Evolutionary conservation across 1,140 invertebrate species (phyloP).

Genomic region (Platyscapa corneri): DNA sequence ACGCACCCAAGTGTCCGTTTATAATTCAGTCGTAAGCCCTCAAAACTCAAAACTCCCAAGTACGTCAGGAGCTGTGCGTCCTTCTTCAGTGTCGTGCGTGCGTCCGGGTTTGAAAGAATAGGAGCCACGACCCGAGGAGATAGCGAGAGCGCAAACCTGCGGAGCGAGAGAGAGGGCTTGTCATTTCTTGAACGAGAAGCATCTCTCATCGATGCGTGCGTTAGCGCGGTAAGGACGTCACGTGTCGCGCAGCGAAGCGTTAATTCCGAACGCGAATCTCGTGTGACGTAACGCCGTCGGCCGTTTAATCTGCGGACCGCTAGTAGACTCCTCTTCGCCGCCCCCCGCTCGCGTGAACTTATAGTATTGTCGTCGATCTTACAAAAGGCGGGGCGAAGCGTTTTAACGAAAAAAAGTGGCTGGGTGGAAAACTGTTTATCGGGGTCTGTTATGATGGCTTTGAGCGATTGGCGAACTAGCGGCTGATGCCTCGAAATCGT

Average conservation of each 20-base stretch:
- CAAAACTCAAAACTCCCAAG: conserved; percentile 35
- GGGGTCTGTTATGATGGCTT: background rate
- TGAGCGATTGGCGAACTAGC: background rate
- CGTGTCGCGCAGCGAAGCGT: conserved; percentile 42
- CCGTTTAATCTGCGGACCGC: too few relatives aligned
- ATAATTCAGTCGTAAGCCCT: conserved; percentile 32
- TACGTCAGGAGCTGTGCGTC: background rate
- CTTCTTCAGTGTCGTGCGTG: background rate
- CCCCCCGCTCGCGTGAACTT: background rate
- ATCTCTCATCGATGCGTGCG: conserved; percentile 24
- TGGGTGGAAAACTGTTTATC: background rate
- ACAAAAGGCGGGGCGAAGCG: background rate
- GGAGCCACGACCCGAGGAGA: background rate
- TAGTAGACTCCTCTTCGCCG: background rate
- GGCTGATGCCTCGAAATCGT: background rate
- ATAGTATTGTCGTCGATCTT: background rate
- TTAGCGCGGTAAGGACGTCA: conserved; percentile 37
- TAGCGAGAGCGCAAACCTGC: background rate
- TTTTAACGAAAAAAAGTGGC: background rate
- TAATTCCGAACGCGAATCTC: conserved; percentile 30
- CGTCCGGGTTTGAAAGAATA: background rate
- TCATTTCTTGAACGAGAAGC: conserved; percentile 20
- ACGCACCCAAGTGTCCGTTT: background rate
- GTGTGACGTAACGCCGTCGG: background rate
- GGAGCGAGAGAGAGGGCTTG: conserved; percentile 9